Conservation (phyloP, 2,888 invertebrate genomes). For the Tanytarsus gracilentus region DNA sequence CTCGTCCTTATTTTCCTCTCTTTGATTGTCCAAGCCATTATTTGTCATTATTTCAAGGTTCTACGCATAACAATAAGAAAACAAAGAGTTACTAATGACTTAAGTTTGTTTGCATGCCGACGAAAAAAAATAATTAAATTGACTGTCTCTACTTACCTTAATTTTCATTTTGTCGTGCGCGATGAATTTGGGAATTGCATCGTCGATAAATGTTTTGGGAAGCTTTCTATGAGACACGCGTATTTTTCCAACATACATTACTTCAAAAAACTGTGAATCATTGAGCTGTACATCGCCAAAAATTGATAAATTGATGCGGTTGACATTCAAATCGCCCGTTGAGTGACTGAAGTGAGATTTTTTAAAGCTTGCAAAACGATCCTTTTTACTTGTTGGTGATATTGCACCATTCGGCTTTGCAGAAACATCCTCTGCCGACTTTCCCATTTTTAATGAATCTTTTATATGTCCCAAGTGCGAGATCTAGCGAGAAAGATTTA, state of each 20-base stretch:
- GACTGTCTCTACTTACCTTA: slow-evolving; percentile 13
- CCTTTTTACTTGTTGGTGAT: background rate
- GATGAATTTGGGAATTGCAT: slow-evolving; percentile 75
- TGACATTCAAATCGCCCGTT: slow-evolving; percentile 41
- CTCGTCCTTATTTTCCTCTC: background rate
- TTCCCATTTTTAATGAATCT: background rate
- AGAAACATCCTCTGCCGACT: slow-evolving; percentile 7
- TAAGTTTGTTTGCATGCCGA: background rate
- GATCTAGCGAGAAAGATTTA: background rate
- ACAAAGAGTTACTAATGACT: background rate
- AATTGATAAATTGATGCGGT: slow-evolving; percentile 37
- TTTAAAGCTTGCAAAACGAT: slow-evolving; percentile 34
- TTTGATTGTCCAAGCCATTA: background rate
- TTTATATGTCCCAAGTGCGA: slow-evolving; percentile 9
- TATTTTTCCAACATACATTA: slow-evolving; percentile 84
- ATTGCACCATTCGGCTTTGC: background rate
- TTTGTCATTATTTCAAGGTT: background rate
- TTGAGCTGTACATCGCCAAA: slow-evolving; percentile 67
- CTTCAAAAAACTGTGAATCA: slow-evolving; percentile 84
- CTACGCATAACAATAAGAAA: background rate
- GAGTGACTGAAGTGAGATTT: slow-evolving; percentile 48
- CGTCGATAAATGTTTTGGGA: slow-evolving; percentile 81
- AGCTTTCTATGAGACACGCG: slow-evolving; percentile 79
- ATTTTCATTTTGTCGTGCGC: slow-evolving; percentile 66
- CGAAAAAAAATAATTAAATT: background rate